phyloP scores from a whole-genome alignment of 2,113 vertebrate genomes.

The Gobius niger region DNA sequence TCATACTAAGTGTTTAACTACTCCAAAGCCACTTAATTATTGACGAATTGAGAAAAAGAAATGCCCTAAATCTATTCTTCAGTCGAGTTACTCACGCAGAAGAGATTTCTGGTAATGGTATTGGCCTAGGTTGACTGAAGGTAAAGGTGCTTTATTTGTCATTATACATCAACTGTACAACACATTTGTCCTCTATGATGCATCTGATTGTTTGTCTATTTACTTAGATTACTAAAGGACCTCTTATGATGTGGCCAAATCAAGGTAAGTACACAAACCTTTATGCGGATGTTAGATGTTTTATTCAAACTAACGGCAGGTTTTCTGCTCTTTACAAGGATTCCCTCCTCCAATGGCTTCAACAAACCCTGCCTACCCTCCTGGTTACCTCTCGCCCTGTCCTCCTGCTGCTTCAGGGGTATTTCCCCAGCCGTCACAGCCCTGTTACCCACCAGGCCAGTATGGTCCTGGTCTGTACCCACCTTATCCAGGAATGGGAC shows the following conservation, averaged over 20 bases:
- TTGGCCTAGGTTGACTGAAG: too few species aligned
- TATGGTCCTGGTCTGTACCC: conserved; percentile 62
- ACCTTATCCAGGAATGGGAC: conserved; percentile 62
- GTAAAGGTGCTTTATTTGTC: too few species aligned
- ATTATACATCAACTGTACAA: too few species aligned
- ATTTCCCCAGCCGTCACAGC: conserved; percentile 62
- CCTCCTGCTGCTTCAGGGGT: conserved; percentile 52
- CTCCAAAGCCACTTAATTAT: too few species aligned
- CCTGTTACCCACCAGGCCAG: conserved; percentile 57
- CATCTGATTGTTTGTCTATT: too few species aligned
- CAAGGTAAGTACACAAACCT: conserved; percentile 64
- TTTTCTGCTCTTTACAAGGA: conserved; percentile 43
- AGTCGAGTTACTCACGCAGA: too few species aligned
- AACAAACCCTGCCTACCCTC: conserved; percentile 65
- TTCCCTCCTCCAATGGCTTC: conserved; percentile 52
- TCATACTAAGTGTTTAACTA: too few species aligned
- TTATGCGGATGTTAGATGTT: not conserved
- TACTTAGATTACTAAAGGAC: not conserved
- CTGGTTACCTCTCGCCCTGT: conserved; percentile 63
- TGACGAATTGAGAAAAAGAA: too few species aligned
- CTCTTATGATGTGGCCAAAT: conserved; percentile 70
- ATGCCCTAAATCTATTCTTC: too few species aligned
- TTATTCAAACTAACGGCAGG: not conserved
- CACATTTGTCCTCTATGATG: too few species aligned
- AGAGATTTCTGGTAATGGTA: too few species aligned